phyloP scores from a whole-genome alignment of 2,888 invertebrate species.

The Dynastes tityus region DNA sequence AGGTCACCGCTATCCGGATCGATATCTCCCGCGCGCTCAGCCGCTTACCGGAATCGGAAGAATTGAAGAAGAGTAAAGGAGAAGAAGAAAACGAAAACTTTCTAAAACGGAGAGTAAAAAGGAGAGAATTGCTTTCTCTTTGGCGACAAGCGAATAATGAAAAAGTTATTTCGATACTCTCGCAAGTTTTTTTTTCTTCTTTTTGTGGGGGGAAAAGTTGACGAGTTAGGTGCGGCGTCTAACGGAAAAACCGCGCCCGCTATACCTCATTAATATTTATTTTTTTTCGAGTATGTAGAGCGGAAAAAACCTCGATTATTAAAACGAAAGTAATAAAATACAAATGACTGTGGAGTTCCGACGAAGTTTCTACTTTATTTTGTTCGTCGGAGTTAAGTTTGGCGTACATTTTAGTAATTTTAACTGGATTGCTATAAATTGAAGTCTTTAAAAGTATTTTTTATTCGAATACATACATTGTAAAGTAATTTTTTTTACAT shows the following conservation, averaged over 20 bases:
- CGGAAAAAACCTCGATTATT: conserved; percentile 28
- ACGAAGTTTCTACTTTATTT: conserved; percentile 13
- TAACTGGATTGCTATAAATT: too few relatives aligned
- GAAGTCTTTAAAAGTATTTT: too few relatives aligned
- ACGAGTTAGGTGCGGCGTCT: too few relatives aligned
- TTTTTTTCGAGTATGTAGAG: neutral
- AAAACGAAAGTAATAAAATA: conserved; percentile 39
- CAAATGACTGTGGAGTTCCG: conserved; percentile 10
- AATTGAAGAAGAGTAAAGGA: neutral
- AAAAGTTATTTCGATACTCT: conserved; percentile 29
- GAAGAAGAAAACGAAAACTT: conserved; percentile 11
- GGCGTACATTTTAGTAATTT: neutral
- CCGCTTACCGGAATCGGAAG: too few relatives aligned
- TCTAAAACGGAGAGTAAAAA: neutral
- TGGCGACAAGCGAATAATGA: conserved; percentile 16
- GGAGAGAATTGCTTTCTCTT: conserved; percentile 1
- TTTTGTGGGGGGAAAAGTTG: neutral
- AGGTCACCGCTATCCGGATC: conserved; percentile 22
- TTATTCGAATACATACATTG: too few relatives aligned
- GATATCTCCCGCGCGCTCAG: neutral
- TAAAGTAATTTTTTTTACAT: too few relatives aligned
- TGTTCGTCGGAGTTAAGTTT: neutral
- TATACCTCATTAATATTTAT: conserved; percentile 38
- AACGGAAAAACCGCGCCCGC: neutral
- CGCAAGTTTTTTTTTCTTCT: neutral